These are phyloP conservation scores for Glyphotaelius pellucidus DNA, from an alignment of 2,888 invertebrate genomes.

Conservation along the genomic window DNA sequence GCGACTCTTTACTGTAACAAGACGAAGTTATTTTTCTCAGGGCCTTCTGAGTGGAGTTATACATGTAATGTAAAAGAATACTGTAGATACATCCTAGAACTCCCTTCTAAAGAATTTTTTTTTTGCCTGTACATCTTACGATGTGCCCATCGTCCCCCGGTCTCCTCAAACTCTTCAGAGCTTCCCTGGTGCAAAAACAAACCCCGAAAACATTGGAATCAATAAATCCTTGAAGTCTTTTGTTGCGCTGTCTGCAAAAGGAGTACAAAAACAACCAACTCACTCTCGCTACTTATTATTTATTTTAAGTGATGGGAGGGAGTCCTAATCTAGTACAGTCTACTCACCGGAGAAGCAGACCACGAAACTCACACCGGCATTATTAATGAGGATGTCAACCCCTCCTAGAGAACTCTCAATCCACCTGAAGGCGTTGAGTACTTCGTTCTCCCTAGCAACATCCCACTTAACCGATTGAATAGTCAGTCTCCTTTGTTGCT, in stretches of 20 bases:
- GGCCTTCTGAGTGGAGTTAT: too few relatives aligned
- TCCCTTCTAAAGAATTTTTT: not conserved
- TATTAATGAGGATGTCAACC: constrained; percentile 72
- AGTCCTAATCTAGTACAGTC: not conserved
- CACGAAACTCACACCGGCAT: constrained; percentile 69
- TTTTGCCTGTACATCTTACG: constrained; percentile 70
- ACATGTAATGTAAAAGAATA: too few relatives aligned
- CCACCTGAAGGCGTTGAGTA: constrained; percentile 69
- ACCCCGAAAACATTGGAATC: constrained; percentile 78
- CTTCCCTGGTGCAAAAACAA: constrained; percentile 78
- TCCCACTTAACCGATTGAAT: constrained; percentile 71
- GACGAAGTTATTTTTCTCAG: too few relatives aligned
- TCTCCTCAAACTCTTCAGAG: constrained; percentile 72
- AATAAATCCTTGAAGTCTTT: constrained; percentile 69
- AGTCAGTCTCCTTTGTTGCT: constrained; percentile 69
- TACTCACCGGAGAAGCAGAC: constrained; percentile 23
- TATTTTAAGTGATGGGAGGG: not conserved
- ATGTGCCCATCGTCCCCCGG: constrained; percentile 61
- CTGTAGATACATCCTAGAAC: too few relatives aligned
- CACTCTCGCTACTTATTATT: not conserved
- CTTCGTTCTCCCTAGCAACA: constrained; percentile 69
- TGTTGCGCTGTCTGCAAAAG: constrained; percentile 62
- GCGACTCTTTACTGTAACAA: too few relatives aligned
- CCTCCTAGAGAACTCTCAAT: constrained; percentile 69
- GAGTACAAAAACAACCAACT: not conserved